These are phyloP conservation scores for Chloroceryle amazona DNA, from an alignment of 2,797 vertebrate genomes.

Conservation along the genomic window DNA sequence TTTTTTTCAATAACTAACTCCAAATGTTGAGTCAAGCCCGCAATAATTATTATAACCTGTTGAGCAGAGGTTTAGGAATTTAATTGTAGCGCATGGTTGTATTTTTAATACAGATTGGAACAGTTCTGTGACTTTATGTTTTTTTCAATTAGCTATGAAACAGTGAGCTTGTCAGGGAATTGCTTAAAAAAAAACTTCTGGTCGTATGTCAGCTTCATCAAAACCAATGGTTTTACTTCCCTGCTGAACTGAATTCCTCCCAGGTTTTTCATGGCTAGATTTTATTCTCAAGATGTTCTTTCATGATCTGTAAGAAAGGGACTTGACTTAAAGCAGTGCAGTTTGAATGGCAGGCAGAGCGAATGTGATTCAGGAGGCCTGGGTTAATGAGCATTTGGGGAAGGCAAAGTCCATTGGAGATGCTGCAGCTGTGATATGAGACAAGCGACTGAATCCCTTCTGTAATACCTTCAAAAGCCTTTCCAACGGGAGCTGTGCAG, in stretches of 20 bases:
- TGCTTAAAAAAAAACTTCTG: background rate
- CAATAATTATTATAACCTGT: background rate
- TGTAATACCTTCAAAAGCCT: background rate
- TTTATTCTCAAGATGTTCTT: background rate
- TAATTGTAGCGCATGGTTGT: background rate
- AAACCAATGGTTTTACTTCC: background rate
- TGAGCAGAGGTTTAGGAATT: background rate
- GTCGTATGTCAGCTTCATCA: background rate
- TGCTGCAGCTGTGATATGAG: background rate
- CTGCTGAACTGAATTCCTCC: background rate
- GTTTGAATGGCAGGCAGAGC: background rate
- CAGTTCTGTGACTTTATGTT: background rate
- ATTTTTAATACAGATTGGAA: conserved; percentile 11
- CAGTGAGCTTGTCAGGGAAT: background rate
- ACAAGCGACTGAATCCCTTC: background rate
- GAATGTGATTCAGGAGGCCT: background rate
- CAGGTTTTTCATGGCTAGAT: background rate
- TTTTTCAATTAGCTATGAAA: background rate
- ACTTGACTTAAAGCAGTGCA: background rate
- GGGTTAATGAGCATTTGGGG: background rate
- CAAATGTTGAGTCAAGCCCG: background rate
- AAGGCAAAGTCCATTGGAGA: background rate
- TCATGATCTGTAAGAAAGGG: background rate
- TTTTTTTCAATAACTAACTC: background rate
- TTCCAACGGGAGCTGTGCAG: background rate